phyloP scores from a whole-genome alignment of 2,113 vertebrate species.

The Microcebus tavaratra region DNA sequence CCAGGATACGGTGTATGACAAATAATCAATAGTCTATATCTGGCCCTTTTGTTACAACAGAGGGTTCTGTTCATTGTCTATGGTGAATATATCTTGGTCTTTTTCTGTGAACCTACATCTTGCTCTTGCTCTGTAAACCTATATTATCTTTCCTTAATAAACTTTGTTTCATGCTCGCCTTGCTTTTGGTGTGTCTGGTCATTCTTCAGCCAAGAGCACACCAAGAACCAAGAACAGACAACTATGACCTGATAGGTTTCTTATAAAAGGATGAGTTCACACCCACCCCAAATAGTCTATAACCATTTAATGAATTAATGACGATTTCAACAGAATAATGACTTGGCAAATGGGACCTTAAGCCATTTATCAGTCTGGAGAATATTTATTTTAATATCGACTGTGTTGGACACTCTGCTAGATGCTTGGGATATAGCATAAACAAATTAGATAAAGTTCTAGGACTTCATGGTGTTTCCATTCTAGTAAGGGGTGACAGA shows the following conservation, averaged over 20 bases:
- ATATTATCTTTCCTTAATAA: too few species aligned
- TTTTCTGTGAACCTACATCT: too few species aligned
- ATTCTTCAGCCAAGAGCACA: too few species aligned
- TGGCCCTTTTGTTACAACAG: too few species aligned
- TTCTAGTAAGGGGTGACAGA: not conserved
- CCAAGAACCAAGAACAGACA: too few species aligned
- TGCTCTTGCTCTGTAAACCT: too few species aligned
- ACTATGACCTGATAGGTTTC: too few species aligned
- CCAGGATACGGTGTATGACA: not conserved
- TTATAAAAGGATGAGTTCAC: too few species aligned
- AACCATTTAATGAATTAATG: not conserved
- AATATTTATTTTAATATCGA: slow-evolving; percentile 23
- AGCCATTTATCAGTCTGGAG: not conserved
- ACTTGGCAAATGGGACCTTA: not conserved
- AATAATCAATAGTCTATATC: not conserved
- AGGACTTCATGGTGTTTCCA: not conserved
- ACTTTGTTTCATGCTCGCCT: too few species aligned
- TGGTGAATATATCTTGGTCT: too few species aligned
- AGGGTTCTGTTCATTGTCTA: too few species aligned
- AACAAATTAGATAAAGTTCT: not conserved
- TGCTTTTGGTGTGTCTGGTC: too few species aligned
- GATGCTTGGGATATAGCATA: not conserved
- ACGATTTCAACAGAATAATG: not conserved
- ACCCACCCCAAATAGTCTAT: not conserved
- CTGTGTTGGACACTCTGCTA: not conserved